These are phyloP conservation scores for Plebejus argus DNA, from an alignment of 2,888 invertebrate genomes.

Conservation along the genomic window DNA sequence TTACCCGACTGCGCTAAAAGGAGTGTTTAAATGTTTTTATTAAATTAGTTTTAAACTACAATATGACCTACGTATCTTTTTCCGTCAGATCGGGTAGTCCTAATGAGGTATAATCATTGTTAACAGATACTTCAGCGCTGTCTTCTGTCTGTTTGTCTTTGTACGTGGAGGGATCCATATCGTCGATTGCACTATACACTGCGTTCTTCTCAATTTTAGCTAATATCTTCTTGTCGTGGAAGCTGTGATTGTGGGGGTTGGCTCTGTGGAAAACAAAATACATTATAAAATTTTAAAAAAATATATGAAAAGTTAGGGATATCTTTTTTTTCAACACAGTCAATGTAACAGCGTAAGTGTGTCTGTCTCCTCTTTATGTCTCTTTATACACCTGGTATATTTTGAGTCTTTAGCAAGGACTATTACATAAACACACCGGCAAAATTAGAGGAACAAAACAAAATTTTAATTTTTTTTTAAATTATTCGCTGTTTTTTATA, in stretches of 20 bases:
- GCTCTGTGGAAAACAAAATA: conserved; percentile 52
- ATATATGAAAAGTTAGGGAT: no score
- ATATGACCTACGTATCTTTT: conserved; percentile 24
- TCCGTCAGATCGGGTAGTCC: conserved; percentile 17
- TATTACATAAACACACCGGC: no score
- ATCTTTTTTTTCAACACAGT: no score
- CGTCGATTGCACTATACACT: conserved; percentile 56
- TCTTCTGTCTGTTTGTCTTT: conserved; percentile 45
- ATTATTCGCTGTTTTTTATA: no score
- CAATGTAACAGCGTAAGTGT: no score
- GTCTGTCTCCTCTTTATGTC: no score
- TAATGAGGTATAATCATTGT: conserved; percentile 34
- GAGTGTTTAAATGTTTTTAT: background rate
- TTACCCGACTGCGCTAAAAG: background rate
- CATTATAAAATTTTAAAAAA: background rate
- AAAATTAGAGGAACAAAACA: no score
- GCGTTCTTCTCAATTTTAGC: conserved; percentile 70
- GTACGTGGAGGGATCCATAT: conserved; percentile 44
- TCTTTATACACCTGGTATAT: no score
- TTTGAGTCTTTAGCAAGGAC: no score
- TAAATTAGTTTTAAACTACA: background rate
- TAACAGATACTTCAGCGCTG: conserved; percentile 33
- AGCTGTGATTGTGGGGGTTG: conserved; percentile 71
- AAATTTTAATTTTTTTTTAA: no score
- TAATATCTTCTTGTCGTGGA: conserved; percentile 74